Percentiles rank a stretch among this genome's conserved stretches.
These are phyloP conservation scores for Halcyon senegalensis DNA, from an alignment of 2,113 vertebrate species.

Conservation along the genomic window DNA sequence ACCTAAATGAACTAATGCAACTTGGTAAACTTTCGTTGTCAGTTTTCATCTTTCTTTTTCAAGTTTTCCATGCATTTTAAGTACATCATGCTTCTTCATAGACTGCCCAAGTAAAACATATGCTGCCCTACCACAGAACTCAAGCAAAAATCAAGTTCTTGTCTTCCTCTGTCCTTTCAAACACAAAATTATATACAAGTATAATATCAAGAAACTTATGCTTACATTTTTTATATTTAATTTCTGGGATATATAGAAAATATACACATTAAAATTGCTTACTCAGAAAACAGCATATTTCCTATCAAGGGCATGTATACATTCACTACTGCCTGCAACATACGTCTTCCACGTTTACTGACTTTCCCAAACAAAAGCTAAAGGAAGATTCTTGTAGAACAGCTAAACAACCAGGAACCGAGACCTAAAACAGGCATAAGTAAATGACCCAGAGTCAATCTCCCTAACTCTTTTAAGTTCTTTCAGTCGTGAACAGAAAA, in stretches of 20 bases:
- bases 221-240: not conserved
- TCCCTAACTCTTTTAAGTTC: not conserved
- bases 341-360: not conserved
- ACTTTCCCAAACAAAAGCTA: not conserved
- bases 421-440: not conserved
- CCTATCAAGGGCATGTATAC: not conserved
- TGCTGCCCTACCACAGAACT: not conserved
- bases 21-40: not conserved
- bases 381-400: not conserved
- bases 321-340: not conserved
- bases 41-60: not conserved
- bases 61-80: not conserved
- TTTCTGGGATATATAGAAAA: not conserved
- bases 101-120: not conserved
- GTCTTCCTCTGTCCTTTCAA: not conserved
- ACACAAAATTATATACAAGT: not conserved
- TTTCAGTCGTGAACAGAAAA: not conserved
- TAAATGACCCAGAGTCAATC: not conserved
- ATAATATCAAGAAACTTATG: not conserved
- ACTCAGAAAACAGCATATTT: not conserved
- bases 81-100: not conserved
- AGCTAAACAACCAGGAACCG: not conserved
- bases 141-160: not conserved
- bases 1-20: not conserved
- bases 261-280: not conserved